Evolutionary conservation across 2,113 vertebrate species (phyloP).

Genomic region (Oncorhynchus keta): DNA sequence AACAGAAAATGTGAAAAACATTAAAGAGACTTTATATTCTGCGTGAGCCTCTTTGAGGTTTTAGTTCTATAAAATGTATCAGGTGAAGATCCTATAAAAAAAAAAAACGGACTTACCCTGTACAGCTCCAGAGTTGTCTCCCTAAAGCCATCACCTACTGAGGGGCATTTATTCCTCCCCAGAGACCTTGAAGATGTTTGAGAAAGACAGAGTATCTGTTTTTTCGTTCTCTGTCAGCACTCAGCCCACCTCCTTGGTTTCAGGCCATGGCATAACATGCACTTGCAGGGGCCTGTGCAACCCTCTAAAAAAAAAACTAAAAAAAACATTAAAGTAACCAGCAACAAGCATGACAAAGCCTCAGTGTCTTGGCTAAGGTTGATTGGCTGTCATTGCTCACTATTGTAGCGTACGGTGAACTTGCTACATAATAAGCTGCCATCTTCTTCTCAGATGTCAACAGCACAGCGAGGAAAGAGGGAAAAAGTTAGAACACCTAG

Average conservation of each 20-base stretch:
- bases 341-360: slow-evolving; percentile 5
- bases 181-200: slow-evolving; percentile 87
- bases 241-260: slow-evolving; percentile 49
- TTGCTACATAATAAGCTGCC: slow-evolving; percentile 52
- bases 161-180: slow-evolving; percentile 79
- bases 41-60: too few relatives aligned
- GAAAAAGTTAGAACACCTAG: slow-evolving; percentile 68
- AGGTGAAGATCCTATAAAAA: neutral
- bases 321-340: slow-evolving; percentile 8
- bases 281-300: slow-evolving; percentile 66
- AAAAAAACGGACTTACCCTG: slow-evolving; percentile 68
- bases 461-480: slow-evolving; percentile 58
- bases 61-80: too few relatives aligned
- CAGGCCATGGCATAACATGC: slow-evolving; percentile 41
- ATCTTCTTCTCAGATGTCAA: slow-evolving; percentile 70
- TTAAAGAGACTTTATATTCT: too few relatives aligned
- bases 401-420: slow-evolving; percentile 9
- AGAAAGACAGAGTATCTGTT: slow-evolving; percentile 83
- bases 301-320: neutral
- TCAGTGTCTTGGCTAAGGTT: slow-evolving; percentile 31
- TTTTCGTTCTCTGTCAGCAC: slow-evolving; percentile 70
- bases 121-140: slow-evolving; percentile 48
- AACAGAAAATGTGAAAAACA: too few relatives aligned
- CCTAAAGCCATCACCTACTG: slow-evolving; percentile 50
- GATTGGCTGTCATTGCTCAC: slow-evolving; percentile 41